Percentiles rank a stretch among this genome's conserved stretches.
These are phyloP conservation scores for Phoenoteleia sp. DNA, from an alignment of 2,888 invertebrate genomes.

Conservation along the genomic window DNA sequence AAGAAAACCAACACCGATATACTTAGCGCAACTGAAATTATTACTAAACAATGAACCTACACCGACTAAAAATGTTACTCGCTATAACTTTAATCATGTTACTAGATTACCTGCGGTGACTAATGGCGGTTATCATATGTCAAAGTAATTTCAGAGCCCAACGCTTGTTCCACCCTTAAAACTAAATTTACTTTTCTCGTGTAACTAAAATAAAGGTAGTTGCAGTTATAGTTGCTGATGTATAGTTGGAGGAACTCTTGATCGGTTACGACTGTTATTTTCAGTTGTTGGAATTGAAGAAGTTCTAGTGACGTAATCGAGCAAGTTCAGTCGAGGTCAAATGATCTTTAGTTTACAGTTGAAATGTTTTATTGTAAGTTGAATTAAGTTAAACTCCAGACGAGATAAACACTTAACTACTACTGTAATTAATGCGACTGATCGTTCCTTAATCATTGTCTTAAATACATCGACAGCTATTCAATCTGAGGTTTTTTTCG, in stretches of 20 bases:
- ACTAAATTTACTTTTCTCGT: slow-evolving; percentile 33
- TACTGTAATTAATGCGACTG: slow-evolving; percentile 11
- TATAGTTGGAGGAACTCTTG: slow-evolving; percentile 36
- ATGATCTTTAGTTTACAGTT: slow-evolving; percentile 43
- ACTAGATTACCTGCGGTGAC: background rate
- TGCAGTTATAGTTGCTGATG: background rate
- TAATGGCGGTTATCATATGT: slow-evolving; percentile 9
- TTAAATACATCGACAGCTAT: background rate
- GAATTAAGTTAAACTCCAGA: slow-evolving; percentile 28
- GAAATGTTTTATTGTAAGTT: slow-evolving; percentile 41
- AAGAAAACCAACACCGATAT: too few relatives aligned
- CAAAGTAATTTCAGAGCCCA: slow-evolving; percentile 8
- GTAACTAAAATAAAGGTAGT: slow-evolving; percentile 28
- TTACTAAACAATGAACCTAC: background rate
- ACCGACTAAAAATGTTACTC: slow-evolving; percentile 6
- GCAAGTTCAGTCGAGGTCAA: slow-evolving; percentile 47
- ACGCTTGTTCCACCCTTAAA: background rate
- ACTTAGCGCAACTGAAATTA: too few relatives aligned
- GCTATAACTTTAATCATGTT: slow-evolving; percentile 18
- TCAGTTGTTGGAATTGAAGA: slow-evolving; percentile 53
- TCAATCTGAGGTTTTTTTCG: background rate
- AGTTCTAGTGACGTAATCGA: slow-evolving; percentile 54
- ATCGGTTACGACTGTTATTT: slow-evolving; percentile 58
- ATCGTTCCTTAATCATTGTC: slow-evolving; percentile 12
- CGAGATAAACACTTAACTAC: background rate